A percentile compares a stretch with the other conserved stretches of the same genome.
Conservation (phyloP, 1,140 invertebrate species). For the Drosophila persimilis region DNA sequence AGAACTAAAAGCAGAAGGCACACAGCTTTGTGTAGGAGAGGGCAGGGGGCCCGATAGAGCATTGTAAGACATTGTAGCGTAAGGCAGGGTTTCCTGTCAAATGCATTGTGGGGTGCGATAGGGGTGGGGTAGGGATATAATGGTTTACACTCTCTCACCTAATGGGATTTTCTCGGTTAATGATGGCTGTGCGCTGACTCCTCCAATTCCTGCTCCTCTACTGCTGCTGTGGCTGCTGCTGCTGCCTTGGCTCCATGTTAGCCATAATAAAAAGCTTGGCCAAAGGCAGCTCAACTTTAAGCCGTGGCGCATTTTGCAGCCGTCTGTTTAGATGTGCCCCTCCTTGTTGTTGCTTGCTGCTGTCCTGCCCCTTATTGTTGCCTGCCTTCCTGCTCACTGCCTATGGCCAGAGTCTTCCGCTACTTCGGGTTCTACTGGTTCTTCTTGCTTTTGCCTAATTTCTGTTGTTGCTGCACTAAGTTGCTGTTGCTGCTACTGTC, state of each 20-base stretch:
- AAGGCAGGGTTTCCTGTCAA: constrained; percentile 14
- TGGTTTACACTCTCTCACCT: constrained; percentile 68
- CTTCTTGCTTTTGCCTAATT: constrained; percentile 25
- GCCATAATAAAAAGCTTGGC: constrained; percentile 71
- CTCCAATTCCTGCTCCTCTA: constrained; percentile 2
- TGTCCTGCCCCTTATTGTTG: constrained; percentile 21
- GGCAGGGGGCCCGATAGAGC: too few relatives aligned
- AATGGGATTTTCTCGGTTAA: constrained; percentile 83
- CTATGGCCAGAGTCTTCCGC: constrained; percentile 22
- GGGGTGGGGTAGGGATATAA: constrained; percentile 16
- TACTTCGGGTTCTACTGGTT: constrained; percentile 34
- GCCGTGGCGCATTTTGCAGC: constrained; percentile 71
- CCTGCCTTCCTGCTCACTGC: constrained; percentile 10
- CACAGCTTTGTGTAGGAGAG: too few relatives aligned
- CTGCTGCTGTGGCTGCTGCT: too few relatives aligned
- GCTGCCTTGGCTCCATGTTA: constrained; percentile 47
- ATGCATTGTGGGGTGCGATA: constrained; percentile 18
- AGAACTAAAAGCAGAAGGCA: constrained; percentile 16
- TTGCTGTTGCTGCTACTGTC: constrained; percentile 39
- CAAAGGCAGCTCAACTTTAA: constrained; percentile 66
- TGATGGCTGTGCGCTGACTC: constrained; percentile 72
- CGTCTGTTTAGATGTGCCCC: constrained; percentile 11
- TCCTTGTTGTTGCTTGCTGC: constrained; percentile 6
- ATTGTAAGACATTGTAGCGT: not conserved
- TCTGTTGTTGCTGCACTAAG: constrained; percentile 14